Evolutionary conservation across 1,140 invertebrate species (phyloP).

Genomic region (Holotrichia oblita): DNA sequence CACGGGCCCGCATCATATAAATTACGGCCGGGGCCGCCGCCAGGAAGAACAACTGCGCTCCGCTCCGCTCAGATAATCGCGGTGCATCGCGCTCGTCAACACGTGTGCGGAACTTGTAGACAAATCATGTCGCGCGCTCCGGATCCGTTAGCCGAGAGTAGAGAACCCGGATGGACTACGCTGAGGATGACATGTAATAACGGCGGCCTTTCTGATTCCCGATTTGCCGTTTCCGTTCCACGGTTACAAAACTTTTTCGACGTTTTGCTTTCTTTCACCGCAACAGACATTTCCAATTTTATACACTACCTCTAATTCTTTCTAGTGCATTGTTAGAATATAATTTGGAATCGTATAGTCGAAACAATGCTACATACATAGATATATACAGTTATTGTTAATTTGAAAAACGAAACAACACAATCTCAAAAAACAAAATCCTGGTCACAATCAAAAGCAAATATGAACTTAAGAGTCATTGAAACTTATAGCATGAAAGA

Average conservation of each 20-base stretch:
- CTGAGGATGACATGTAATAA: slow-evolving; percentile 28
- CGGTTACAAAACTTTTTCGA: background rate
- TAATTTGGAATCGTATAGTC: too few relatives aligned
- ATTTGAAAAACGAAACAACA: too few relatives aligned
- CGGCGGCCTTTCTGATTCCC: slow-evolving; percentile 20
- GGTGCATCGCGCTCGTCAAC: slow-evolving; percentile 20
- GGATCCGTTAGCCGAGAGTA: slow-evolving; percentile 4
- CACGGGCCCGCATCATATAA: slow-evolving; percentile 20
- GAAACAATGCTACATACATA: too few relatives aligned
- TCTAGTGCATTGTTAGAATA: too few relatives aligned
- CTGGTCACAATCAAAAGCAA: too few relatives aligned
- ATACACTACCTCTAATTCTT: too few relatives aligned
- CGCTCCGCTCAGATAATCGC: background rate
- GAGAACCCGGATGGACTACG: slow-evolving; percentile 15
- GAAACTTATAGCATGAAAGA: too few relatives aligned
- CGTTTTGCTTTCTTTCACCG: too few relatives aligned
- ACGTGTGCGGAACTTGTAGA: slow-evolving; percentile 29
- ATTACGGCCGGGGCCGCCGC: background rate
- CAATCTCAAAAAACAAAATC: too few relatives aligned
- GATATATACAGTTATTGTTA: too few relatives aligned
- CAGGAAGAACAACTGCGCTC: slow-evolving; percentile 27
- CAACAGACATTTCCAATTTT: too few relatives aligned
- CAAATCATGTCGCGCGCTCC: slow-evolving; percentile 14
- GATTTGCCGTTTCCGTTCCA: slow-evolving; percentile 13
- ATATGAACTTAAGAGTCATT: too few relatives aligned